Evolutionary conservation across 2,113 vertebrate genomes (phyloP).

Genomic region (Colossoma macropomum): DNA sequence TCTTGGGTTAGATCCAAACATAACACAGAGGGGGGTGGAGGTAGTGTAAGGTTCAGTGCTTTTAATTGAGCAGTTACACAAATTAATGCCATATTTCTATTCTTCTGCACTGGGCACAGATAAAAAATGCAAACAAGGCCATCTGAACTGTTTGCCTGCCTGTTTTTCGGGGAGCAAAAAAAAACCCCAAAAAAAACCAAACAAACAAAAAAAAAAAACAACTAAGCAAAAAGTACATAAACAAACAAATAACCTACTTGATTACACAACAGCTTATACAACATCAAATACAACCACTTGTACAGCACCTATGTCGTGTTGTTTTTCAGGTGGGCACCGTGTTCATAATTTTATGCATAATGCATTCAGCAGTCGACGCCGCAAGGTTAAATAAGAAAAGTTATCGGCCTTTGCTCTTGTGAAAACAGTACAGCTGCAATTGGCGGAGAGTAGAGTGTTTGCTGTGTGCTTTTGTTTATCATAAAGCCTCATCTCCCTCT

Average conservation of each 20-base stretch:
- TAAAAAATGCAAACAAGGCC: background rate
- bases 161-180: background rate
- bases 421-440: slow-evolving; percentile 3
- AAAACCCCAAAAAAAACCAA: too few relatives aligned
- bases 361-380: background rate
- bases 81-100: slow-evolving; percentile 2
- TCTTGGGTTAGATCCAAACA: slow-evolving; percentile 2
- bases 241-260: slow-evolving; percentile 22
- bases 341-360: slow-evolving; percentile 12
- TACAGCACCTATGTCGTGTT: background rate
- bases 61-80: slow-evolving; percentile 27
- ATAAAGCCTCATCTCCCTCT: slow-evolving; percentile 14
- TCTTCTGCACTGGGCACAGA: background rate
- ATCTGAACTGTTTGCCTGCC: background rate
- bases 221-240: background rate
- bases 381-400: slow-evolving; percentile 23
- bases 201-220: too few relatives aligned
- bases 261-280: slow-evolving; percentile 40
- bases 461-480: slow-evolving; percentile 31
- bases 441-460: background rate
- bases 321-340: slow-evolving; percentile 18
- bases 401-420: slow-evolving; percentile 6
- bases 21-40: background rate
- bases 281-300: background rate
- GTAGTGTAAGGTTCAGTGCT: background rate